These are phyloP conservation scores for Hemitrygon akajei DNA, from an alignment of 2,797 vertebrate genomes.

Conservation along the genomic window DNA sequence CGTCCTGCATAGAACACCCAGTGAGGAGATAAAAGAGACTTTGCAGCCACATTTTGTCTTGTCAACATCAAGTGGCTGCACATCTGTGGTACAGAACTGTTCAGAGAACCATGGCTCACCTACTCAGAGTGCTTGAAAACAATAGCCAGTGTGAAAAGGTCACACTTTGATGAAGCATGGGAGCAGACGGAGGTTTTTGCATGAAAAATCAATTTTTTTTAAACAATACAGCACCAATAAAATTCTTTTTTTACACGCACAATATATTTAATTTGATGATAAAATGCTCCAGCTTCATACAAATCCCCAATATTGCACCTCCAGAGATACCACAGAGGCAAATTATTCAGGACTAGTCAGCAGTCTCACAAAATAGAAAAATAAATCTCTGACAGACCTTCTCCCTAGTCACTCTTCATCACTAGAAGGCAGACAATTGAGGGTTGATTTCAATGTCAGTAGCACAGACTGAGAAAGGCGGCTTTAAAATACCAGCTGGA, in stretches of 20 bases:
- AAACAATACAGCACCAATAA: neutral
- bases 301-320: constrained; percentile 6
- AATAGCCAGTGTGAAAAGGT: neutral
- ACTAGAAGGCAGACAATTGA: neutral
- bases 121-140: neutral
- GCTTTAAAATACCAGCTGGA: neutral
- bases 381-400: neutral
- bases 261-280: constrained; percentile 30
- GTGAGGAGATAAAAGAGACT: neutral
- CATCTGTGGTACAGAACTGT: neutral
- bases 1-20: neutral
- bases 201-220: constrained; percentile 4
- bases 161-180: neutral
- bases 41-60: neutral
- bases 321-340: neutral
- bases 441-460: neutral
- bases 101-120: neutral
- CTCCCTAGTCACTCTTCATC: neutral
- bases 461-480: neutral
- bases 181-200: neutral
- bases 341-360: neutral
- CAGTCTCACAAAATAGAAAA: neutral
- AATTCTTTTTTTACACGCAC: neutral
- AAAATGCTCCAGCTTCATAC: neutral
- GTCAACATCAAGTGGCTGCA: neutral